A percentile compares a stretch with the other conserved stretches of the same genome.
Conservation (phyloP, 1,140 invertebrate genomes). For the Pseudomyrmex dendroicus region DNA sequence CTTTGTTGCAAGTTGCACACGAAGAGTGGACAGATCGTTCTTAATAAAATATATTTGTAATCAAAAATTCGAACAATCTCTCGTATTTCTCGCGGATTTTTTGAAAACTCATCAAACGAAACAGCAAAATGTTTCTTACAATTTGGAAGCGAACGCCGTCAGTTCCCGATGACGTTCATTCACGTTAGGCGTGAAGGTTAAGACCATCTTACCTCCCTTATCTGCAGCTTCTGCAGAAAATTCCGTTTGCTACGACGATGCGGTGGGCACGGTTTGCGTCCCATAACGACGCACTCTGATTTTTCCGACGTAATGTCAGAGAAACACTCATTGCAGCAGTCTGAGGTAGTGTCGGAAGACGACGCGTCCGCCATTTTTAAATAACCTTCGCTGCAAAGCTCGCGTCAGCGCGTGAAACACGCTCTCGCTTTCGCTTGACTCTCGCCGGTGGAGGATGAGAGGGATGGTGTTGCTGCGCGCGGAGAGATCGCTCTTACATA, state of each 20-base stretch:
- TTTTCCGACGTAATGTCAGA: conserved; percentile 83
- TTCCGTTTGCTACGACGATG: conserved; percentile 76
- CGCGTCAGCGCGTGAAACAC: conserved; percentile 25
- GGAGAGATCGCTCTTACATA: not conserved
- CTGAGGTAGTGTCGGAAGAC: conserved; percentile 85
- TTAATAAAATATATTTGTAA: not conserved
- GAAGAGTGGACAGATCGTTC: not conserved
- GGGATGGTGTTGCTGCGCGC: not conserved
- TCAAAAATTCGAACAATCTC: not conserved
- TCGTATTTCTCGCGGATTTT: not conserved
- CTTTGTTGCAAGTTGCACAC: too few relatives aligned
- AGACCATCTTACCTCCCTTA: conserved; percentile 79
- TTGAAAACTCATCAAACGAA: too few relatives aligned
- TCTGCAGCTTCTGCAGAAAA: conserved; percentile 81
- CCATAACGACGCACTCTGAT: conserved; percentile 80
- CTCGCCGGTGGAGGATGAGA: not conserved
- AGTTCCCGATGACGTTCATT: conserved; percentile 46
- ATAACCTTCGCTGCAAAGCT: conserved; percentile 77
- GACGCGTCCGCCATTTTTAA: conserved; percentile 85
- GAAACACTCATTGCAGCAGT: conserved; percentile 82
- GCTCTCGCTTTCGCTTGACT: not conserved
- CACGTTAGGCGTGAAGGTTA: conserved; percentile 70
- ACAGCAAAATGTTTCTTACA: conserved; percentile 49
- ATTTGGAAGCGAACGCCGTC: conserved; percentile 56
- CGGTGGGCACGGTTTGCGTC: conserved; percentile 76